phyloP scores from a whole-genome alignment of 2,888 invertebrate species.

The Cerastis rubricosa region DNA sequence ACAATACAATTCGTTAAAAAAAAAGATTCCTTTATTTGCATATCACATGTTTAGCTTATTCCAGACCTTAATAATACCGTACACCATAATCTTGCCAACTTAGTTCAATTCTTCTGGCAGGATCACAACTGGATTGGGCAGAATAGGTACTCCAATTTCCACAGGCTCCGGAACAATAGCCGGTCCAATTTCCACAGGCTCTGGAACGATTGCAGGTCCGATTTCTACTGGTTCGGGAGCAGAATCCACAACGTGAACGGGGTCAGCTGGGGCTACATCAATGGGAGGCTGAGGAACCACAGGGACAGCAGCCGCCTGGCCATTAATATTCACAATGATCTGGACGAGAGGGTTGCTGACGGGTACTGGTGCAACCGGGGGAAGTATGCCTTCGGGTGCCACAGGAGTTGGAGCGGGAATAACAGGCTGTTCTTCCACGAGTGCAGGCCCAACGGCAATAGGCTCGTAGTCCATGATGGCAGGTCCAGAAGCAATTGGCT shows the following conservation, averaged over 20 bases:
- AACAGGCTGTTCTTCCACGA: conserved; percentile 30
- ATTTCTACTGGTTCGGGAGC: conserved; percentile 55
- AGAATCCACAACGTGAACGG: conserved; percentile 43
- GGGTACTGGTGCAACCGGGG: conserved; percentile 33
- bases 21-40: conserved; percentile 7
- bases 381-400: conserved; percentile 11
- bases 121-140: conserved; percentile 55
- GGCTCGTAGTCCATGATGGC: conserved; percentile 38
- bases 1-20: not conserved
- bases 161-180: not conserved
- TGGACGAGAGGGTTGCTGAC: conserved; percentile 65
- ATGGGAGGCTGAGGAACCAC: conserved; percentile 41
- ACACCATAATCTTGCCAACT: not conserved
- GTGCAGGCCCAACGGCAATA: conserved; percentile 51
- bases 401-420: conserved; percentile 39
- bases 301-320: conserved; percentile 41
- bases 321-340: conserved; percentile 74
- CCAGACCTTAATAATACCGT: not conserved
- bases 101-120: conserved; percentile 67
- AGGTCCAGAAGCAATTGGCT: conserved; percentile 8
- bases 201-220: conserved; percentile 27
- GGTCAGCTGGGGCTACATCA: conserved; percentile 33
- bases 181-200: conserved; percentile 33
- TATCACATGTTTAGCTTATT: conserved; percentile 11
- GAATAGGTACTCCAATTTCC: conserved; percentile 44